phyloP scores from a whole-genome alignment of 2,888 invertebrate genomes.

The Drosophila siamana region DNA sequence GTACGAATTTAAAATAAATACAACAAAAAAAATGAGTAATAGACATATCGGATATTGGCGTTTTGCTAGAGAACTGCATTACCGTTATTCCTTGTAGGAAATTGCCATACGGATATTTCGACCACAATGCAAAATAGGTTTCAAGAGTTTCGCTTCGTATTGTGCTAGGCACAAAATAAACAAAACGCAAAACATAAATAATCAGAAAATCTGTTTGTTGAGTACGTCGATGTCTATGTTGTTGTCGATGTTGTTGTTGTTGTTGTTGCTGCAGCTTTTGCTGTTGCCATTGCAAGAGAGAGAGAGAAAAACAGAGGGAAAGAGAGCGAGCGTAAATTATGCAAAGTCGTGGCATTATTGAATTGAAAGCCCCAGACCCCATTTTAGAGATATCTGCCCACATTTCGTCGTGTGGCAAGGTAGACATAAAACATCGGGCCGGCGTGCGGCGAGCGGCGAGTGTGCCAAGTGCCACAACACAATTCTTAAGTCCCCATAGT shows the following conservation, averaged over 20 bases:
- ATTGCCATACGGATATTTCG: background rate
- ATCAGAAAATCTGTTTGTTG: background rate
- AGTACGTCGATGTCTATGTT: background rate
- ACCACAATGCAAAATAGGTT: background rate
- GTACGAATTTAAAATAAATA: too few species aligned
- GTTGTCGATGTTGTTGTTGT: background rate
- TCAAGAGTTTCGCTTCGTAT: background rate
- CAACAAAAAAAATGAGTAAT: too few species aligned
- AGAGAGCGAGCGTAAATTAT: background rate
- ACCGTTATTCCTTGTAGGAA: background rate
- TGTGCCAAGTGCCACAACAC: background rate
- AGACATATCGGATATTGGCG: too few species aligned
- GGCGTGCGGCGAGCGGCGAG: too few species aligned
- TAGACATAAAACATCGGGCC: constrained; percentile 1
- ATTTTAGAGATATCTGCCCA: background rate
- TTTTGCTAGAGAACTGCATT: too few species aligned
- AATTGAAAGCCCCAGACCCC: constrained; percentile 3
- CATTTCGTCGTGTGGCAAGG: background rate
- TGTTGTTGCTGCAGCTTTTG: background rate
- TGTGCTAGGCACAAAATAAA: background rate
- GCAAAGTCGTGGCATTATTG: constrained; percentile 2
- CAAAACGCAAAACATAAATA: background rate
- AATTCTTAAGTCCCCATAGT: constrained; percentile 2
- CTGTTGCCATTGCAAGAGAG: background rate
- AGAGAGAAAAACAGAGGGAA: too few species aligned